Conservation (phyloP, 2,797 vertebrate species). For the Sarcophilus harrisii region DNA sequence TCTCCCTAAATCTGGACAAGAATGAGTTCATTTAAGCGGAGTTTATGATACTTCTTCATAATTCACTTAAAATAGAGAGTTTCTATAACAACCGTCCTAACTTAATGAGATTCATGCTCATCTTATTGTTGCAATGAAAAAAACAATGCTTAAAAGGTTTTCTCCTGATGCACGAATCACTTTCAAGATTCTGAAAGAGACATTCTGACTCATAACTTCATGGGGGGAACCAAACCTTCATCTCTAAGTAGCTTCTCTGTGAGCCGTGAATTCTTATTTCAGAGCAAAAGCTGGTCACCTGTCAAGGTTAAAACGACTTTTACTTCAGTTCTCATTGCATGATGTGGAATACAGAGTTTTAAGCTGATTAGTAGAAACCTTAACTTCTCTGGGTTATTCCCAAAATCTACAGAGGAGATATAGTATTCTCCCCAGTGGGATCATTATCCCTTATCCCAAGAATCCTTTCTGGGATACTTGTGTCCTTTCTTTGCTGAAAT, state of each 20-base stretch:
- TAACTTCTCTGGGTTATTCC: not conserved
- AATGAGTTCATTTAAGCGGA: conserved; percentile 16
- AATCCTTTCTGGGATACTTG: not conserved
- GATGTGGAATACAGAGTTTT: conserved; percentile 16
- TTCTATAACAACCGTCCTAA: conserved; percentile 64
- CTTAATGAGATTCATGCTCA: conserved; percentile 58
- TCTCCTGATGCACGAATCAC: conserved; percentile 56
- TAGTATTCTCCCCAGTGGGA: not conserved
- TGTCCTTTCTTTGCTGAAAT: not conserved
- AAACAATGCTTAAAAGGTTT: conserved; percentile 59
- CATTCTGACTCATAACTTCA: conserved; percentile 61
- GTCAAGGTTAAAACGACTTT: conserved; percentile 32
- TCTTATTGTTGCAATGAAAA: conserved; percentile 63
- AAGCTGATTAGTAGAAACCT: not conserved
- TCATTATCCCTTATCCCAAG: not conserved
- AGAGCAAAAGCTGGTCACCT: conserved; percentile 11
- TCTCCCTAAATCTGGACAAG: not conserved
- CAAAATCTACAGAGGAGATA: not conserved
- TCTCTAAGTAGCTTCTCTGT: conserved; percentile 7
- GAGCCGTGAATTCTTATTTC: conserved; percentile 52
- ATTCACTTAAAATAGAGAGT: conserved; percentile 64
- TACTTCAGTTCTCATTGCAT: not conserved
- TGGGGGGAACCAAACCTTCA: not conserved
- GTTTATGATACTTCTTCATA: not conserved
- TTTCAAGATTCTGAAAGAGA: conserved; percentile 59